phyloP scores from a whole-genome alignment of 2,888 invertebrate species.

The Hymenopus coronatus region DNA sequence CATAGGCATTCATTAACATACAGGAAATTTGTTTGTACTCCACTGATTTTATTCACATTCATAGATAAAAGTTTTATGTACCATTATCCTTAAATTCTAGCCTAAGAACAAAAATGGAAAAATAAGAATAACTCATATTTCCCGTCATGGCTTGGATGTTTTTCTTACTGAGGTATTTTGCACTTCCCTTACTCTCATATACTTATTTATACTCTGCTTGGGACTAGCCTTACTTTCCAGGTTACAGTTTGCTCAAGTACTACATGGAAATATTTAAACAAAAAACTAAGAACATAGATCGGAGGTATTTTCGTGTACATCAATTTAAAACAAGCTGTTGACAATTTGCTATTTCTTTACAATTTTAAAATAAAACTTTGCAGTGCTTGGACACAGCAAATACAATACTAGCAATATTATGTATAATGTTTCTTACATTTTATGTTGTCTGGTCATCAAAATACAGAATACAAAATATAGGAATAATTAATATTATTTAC shows the following conservation, averaged over 20 bases:
- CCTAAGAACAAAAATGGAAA: not conserved
- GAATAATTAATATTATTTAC: not conserved
- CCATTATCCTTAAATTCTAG: not conserved
- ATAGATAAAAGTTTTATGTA: not conserved
- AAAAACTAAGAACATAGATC: not conserved
- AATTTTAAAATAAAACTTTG: not conserved
- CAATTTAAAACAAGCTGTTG: not conserved
- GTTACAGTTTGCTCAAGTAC: not conserved
- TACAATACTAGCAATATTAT: not conserved
- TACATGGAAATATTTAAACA: not conserved
- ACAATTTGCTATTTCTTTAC: not conserved
- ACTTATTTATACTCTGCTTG: not conserved
- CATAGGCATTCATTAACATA: not conserved
- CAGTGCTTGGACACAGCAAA: not conserved
- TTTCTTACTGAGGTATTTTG: not conserved
- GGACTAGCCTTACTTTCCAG: not conserved
- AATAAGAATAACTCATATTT: not conserved
- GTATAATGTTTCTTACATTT: not conserved
- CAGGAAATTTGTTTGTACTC: not conserved
- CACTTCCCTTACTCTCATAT: not conserved
- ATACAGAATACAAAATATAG: not conserved
- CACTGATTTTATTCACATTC: not conserved
- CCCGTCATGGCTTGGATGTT: not conserved
- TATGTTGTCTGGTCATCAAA: not conserved
- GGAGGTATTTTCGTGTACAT: not conserved